Evolutionary conservation across 1,140 invertebrate genomes (phyloP), one percentile per base, ranked within the genome.

Genomic region (Melanaphis sacchari): DNA sequence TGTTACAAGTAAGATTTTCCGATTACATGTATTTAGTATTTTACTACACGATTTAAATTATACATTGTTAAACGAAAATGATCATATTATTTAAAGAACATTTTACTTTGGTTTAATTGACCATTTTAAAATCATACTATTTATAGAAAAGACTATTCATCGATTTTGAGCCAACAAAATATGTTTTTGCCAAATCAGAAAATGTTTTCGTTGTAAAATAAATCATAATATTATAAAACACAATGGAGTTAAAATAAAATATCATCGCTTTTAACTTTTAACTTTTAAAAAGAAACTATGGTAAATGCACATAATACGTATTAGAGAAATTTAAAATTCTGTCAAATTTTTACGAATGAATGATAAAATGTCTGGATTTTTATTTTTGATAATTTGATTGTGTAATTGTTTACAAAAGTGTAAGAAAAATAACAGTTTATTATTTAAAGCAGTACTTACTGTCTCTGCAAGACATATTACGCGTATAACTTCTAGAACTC

Each of bases 161-260:
- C 59, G 59, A 66, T 66, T 66, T 66, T 66, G 59, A n/a, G 59
- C 59, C 59, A 66, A 66, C 59, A n/a, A 66, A 66, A n/a, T 66
- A 15, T 66, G 31, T 66, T 66, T n/a, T 66, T 66, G 59, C 59
- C 59, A 66, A 66, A n/a, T 66, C 31, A 18, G 59, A 66, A 66
- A n/a, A n/a, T 66, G 31, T 66, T 66, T 18, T n/a, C n/a, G n/a
- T 66, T 66, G 54, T 31, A n/a, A n/a, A n/a, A 66, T 66, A 66
- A 59, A 9, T 9, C 31, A 66, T 66, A 2, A 66, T 66, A n/a
- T 66, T 66, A 66, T 66, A 18, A 5, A 4, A n/a, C 31, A 31
- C 24, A 31, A n/a, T 11, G 31, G 15, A 6, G 59, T 21, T 66
- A 66, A n/a, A 66, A 66, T 66, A 66, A n/a, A 66, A 66, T n/a